Evolutionary conservation across 1,140 invertebrate genomes (phyloP), one percentile per base, ranked within the genome.

Genomic region (Drosophila nebulosa): DNA sequence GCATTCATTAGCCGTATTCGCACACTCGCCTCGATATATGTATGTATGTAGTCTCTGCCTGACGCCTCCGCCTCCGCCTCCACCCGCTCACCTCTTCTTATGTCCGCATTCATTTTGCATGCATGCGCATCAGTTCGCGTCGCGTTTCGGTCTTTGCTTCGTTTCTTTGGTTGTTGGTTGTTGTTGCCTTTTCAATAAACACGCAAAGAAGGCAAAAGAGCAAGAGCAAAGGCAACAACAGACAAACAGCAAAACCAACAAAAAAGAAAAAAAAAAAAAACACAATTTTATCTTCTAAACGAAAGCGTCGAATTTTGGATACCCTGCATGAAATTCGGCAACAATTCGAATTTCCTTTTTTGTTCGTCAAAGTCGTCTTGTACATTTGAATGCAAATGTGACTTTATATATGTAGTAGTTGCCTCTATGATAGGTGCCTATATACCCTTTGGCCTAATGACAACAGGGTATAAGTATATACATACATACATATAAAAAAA

Each of bases 1-100:
- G 77, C 77, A 86, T 86, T 85, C 74, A 85, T 85, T 86, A 85
- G 78, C 80, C 67, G 64, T 85, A 80, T 80, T 80, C 65, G 77
- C 71, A 65, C 72, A 68, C 59, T 74, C 39, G 39, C 6, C 21
- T 46, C 18, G 39, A 39, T 39, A 16, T 39, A 14, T 39, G 12
- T 39, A 39, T 36, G 35, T 10, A 46, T 16, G 39, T 46, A 21
- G 39, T 46, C 16, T 46, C 39, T 18, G 39, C 9, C 53, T 61
- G 26, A 6, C 12, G 61, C 30, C 30, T 59, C 50, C 30, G 16
- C 18, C 50, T 21, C 53, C 32, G 46, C n/a, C n/a, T n/a, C n/a
- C n/a, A n/a, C n/a, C n/a, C n/a, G n/a, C n/a, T 32, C 42, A 42
- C 14, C 36, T 18, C 22, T 61, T 69, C 39, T 51, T 22, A 64